Conservation (phyloP, 1,140 invertebrate species). For the Hycleus phaleratus region DNA sequence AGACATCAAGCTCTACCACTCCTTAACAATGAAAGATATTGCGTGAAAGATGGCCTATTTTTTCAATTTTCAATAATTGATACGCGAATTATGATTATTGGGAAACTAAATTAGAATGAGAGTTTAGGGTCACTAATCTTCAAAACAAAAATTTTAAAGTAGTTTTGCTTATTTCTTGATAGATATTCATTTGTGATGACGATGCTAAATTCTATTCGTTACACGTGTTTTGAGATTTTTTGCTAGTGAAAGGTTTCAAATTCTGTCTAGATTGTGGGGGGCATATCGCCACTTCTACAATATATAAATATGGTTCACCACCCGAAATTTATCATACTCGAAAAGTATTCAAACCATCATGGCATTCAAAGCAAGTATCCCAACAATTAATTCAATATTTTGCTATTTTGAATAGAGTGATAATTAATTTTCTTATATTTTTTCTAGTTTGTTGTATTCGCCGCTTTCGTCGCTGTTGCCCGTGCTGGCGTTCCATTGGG, state of each 20-base stretch:
- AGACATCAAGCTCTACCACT: too few relatives aligned
- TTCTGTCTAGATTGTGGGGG: neutral
- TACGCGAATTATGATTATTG: too few relatives aligned
- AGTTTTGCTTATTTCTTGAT: too few relatives aligned
- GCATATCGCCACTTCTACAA: neutral
- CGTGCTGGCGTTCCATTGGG: conserved; percentile 26
- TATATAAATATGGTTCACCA: conserved; percentile 6
- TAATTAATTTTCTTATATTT: conserved; percentile 4
- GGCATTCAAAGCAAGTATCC: conserved; percentile 15
- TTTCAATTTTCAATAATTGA: too few relatives aligned
- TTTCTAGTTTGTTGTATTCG: conserved; percentile 35
- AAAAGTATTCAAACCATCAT: conserved; percentile 10
- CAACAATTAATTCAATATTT: neutral
- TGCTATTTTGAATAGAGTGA: neutral
- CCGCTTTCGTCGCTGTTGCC: conserved; percentile 32
- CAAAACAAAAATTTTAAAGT: too few relatives aligned
- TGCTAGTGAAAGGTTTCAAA: conserved; percentile 12
- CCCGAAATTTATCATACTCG: neutral
- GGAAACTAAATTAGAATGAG: too few relatives aligned
- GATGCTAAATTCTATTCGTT: neutral
- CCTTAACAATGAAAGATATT: too few relatives aligned
- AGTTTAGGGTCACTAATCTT: too few relatives aligned
- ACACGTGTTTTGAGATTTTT: neutral
- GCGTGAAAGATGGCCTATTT: too few relatives aligned
- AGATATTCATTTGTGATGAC: neutral